Conservation (phyloP, 37 sponge, comb jelly and placozoan genomes). For the Cliona cf. orientalis region DNA sequence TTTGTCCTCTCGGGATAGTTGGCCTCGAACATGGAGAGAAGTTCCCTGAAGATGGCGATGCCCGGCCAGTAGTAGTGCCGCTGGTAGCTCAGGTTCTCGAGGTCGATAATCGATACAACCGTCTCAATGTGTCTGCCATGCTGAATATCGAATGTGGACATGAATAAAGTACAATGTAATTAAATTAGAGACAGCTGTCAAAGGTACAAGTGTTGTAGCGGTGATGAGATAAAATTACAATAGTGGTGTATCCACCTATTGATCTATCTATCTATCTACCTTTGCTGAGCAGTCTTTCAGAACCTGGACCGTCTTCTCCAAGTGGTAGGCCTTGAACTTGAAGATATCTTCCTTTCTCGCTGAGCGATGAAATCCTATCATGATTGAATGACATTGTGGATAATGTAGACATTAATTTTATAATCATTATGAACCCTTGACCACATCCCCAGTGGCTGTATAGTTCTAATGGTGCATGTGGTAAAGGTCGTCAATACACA, state of each 20-base stretch:
- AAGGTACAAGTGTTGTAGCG: too few species aligned
- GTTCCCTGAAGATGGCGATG: constrained; percentile 3
- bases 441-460: too few species aligned
- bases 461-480: too few species aligned
- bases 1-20: constrained; percentile 71
- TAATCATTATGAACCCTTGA: too few species aligned
- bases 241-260: too few species aligned
- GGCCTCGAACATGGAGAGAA: constrained; percentile 52
- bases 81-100: constrained; percentile 67
- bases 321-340: not conserved
- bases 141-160: constrained; percentile 33
- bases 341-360: constrained; percentile 20
- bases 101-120: constrained; percentile 30
- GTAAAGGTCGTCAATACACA: too few species aligned
- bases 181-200: too few species aligned
- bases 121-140: constrained; percentile 42
- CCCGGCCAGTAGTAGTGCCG: constrained; percentile 65
- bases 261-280: too few species aligned
- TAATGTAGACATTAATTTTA: too few species aligned
- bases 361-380: constrained; percentile 4
- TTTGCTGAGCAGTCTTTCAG: not conserved
- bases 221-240: too few species aligned
- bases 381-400: too few species aligned
- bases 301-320: not conserved
- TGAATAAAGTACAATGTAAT: too few species aligned